Percentiles rank a stretch among this genome's conserved stretches.
phyloP scores from a whole-genome alignment of 2,888 invertebrate genomes.

The Brachyopa scutellaris region DNA sequence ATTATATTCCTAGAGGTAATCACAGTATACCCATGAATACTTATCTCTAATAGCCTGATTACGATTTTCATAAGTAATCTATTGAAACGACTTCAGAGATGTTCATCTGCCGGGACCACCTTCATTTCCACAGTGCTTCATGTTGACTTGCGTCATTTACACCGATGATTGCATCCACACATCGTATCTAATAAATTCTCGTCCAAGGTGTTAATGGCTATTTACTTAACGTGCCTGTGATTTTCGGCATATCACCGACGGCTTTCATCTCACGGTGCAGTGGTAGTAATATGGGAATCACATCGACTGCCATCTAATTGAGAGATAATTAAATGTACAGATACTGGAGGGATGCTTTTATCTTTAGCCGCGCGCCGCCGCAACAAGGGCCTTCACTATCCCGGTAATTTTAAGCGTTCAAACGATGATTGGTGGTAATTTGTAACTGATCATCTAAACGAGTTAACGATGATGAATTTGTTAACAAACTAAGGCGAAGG shows the following conservation, averaged over 20 bases:
- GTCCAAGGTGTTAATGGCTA: constrained; percentile 70
- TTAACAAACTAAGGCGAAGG: constrained; percentile 6
- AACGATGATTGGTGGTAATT: constrained; percentile 64
- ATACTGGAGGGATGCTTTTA: constrained; percentile 46
- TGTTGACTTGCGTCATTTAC: constrained; percentile 70
- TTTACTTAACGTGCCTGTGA: constrained; percentile 68
- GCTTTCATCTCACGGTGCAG: constrained; percentile 51
- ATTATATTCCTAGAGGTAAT: too few species aligned
- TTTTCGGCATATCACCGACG: constrained; percentile 56
- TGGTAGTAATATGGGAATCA: constrained; percentile 51
- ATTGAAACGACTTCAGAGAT: constrained; percentile 25
- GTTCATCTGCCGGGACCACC: constrained; percentile 31
- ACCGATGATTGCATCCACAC: constrained; percentile 68
- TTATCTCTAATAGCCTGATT: constrained; percentile 39
- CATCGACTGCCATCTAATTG: constrained; percentile 69
- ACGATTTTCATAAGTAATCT: constrained; percentile 25
- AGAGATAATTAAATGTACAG: constrained; percentile 62
- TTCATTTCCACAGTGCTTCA: constrained; percentile 12
- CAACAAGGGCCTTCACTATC: constrained; percentile 30
- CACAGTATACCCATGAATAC: too few species aligned
- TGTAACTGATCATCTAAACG: constrained; percentile 52
- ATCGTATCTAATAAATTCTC: constrained; percentile 69
- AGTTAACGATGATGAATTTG: constrained; percentile 45
- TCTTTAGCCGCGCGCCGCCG: constrained; percentile 33
- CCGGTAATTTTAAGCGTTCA: constrained; percentile 43